Evolutionary conservation across 2,113 vertebrate species (phyloP), one percentile per base, ranked within the genome.

Genomic region (Pterocles burchelli): DNA sequence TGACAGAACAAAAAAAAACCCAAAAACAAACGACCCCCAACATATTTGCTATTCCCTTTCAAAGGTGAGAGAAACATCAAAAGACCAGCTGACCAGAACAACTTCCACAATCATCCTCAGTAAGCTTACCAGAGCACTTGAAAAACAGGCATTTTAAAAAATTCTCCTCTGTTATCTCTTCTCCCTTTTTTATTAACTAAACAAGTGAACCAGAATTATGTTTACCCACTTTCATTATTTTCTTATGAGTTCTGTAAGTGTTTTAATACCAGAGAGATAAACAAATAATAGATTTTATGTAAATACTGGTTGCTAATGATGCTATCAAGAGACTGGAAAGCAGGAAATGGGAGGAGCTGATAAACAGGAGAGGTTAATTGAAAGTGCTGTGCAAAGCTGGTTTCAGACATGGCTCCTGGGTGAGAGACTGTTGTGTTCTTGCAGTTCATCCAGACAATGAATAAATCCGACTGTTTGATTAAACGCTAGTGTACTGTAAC

Each of bases 271-370:
- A 34, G 17, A 70, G 13, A 70, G 33, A 62, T 14, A 88, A 97
- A 93, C 54, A 92, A 90, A 61, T 83, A 83, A 76, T 65, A 80
- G 72, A 70, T 86, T 94, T 78, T 90, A 85, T 85, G 70, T 92
- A 94, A 95, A 82, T 73, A 94, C 46, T 26, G 18, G 16, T 62
- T 94, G 65, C 36, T 92, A 88, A 94, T 90, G 78, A 72, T 94
- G 76, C 59, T 87, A 55, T 86, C 63, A 89, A 80, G 76, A 79
- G 67, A 65, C 33, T 68, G 41, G 59, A 65, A 73, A 73, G 48
- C 73, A 80, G 63, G 49, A 95, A 93, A 76, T 68, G 68, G 84
- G 67, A 93, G 76, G 68, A 91, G 63, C 3, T 94, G 77, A 82
- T 84, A 43, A 89, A 83, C 33, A 65, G 33, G 20, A 84, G 49